A percentile compares a stretch with the other conserved stretches of the same genome.
These are phyloP conservation scores for Siniperca obscura DNA, from an alignment of 2,797 vertebrate species.

Conservation along the genomic window DNA sequence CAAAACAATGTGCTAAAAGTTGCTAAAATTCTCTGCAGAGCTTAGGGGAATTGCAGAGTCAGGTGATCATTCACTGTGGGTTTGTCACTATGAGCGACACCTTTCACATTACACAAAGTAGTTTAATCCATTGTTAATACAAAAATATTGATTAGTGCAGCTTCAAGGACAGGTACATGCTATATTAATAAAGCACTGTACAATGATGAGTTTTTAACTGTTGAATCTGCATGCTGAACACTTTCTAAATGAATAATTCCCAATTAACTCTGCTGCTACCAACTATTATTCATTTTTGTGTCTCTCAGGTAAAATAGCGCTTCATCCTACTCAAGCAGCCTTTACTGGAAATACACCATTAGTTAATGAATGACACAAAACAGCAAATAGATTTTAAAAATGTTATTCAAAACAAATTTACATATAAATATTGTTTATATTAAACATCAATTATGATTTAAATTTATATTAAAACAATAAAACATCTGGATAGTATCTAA, in stretches of 20 bases:
- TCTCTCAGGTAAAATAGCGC: background rate
- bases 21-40: background rate
- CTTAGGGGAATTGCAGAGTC: background rate
- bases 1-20: background rate
- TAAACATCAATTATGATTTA: background rate
- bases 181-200: background rate
- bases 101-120: background rate
- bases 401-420: background rate
- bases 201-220: background rate
- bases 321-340: background rate
- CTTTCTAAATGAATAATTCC: constrained; percentile 1
- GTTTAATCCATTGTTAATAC: background rate
- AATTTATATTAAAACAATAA: background rate
- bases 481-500: no score
- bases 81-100: background rate
- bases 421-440: background rate
- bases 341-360: background rate
- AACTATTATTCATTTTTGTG: background rate
- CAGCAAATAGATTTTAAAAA: background rate
- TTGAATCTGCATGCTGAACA: constrained; percentile 7
- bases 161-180: background rate
- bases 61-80: background rate
- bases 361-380: background rate
- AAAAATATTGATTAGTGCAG: background rate
- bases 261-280: constrained; percentile 12